These are phyloP conservation scores for Xenops minutus DNA, from an alignment of 2,797 vertebrate species.

Conservation along the genomic window DNA sequence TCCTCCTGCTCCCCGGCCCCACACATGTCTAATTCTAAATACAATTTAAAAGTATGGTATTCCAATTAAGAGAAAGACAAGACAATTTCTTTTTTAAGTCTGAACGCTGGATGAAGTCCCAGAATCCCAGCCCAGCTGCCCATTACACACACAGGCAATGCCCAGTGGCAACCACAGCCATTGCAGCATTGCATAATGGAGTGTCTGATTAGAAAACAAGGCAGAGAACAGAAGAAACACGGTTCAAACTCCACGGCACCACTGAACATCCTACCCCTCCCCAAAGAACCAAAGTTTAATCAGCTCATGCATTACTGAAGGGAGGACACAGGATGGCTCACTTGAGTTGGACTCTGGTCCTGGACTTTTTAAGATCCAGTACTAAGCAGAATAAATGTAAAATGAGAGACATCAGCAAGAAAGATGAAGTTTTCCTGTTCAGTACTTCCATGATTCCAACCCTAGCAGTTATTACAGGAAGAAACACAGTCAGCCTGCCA, in stretches of 20 bases:
- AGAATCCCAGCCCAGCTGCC: slow-evolving; percentile 24
- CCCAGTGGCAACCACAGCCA: background rate
- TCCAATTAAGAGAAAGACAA: background rate
- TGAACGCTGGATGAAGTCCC: background rate
- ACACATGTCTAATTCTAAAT: background rate
- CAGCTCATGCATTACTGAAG: slow-evolving; percentile 17
- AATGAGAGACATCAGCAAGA: background rate
- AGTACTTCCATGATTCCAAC: background rate
- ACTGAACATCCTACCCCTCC: background rate
- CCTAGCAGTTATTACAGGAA: background rate
- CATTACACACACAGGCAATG: background rate
- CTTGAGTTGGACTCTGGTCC: slow-evolving; percentile 11
- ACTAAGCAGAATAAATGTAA: background rate
- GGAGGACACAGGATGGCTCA: background rate
- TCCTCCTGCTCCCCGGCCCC: background rate
- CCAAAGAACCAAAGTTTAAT: slow-evolving; percentile 49
- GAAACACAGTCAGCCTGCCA: background rate
- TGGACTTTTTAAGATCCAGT: background rate
- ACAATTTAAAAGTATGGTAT: background rate
- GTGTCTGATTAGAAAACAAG: background rate
- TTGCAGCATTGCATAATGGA: background rate
- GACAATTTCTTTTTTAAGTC: background rate
- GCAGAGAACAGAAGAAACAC: background rate
- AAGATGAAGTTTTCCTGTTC: background rate
- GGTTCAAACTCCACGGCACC: background rate